Evolutionary conservation across 2,888 invertebrate species (phyloP).

Genomic region (Stenodema calcarata): DNA sequence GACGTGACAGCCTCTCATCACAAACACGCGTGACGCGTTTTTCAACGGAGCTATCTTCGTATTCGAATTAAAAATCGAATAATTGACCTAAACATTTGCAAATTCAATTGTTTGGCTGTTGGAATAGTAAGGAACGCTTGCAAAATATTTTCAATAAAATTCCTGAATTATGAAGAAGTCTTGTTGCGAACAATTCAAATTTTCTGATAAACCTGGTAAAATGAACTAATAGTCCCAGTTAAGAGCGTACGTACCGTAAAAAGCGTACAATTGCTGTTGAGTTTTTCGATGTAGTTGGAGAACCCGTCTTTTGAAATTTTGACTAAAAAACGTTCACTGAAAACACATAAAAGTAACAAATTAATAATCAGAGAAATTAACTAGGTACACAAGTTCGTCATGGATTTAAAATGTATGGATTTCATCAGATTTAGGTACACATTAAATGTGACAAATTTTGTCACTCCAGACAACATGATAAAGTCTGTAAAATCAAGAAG

Average conservation of each 20-base stretch:
- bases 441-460: too few relatives aligned
- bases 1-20: too few relatives aligned
- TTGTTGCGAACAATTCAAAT: too few relatives aligned
- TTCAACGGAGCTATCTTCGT: too few relatives aligned
- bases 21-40: too few relatives aligned
- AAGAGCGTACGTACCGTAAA: slow-evolving; percentile 70
- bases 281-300: slow-evolving; percentile 85
- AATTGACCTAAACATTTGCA: too few relatives aligned
- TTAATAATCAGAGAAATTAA: not conserved
- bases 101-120: too few relatives aligned
- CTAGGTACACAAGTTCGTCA: not conserved
- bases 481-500: too few relatives aligned
- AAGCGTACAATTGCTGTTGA: slow-evolving; percentile 86
- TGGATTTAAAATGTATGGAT: not conserved
- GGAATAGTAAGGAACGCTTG: not conserved
- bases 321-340: slow-evolving; percentile 84
- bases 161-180: not conserved
- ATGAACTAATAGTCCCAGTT: not conserved
- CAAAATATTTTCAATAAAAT: not conserved
- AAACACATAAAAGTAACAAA: slow-evolving; percentile 55
- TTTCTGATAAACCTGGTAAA: too few relatives aligned
- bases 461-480: too few relatives aligned
- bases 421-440: not conserved
- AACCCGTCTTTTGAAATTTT: slow-evolving; percentile 88
- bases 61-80: too few relatives aligned